Conservation (phyloP, 2,797 vertebrate species). For the Protosalanx chinensis region DNA sequence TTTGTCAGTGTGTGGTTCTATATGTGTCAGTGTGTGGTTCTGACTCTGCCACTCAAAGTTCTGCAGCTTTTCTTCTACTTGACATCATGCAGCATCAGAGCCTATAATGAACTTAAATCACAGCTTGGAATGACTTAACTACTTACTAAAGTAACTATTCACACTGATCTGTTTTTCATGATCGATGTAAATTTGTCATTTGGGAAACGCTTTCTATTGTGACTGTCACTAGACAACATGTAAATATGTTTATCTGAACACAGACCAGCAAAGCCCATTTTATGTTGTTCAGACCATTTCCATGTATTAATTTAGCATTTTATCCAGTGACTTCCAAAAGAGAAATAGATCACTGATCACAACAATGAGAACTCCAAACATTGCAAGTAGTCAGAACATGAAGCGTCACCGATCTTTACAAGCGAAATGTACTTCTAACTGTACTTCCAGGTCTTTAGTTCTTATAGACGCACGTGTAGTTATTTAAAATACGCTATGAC, state of each 20-base stretch:
- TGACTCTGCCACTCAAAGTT: conserved; percentile 50
- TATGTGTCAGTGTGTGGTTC: neutral
- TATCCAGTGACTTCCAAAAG: too few relatives aligned
- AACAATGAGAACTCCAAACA: too few relatives aligned
- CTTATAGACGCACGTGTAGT: conserved; percentile 6
- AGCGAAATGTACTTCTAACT: conserved; percentile 1
- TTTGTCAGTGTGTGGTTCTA: neutral
- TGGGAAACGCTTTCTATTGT: conserved; percentile 12
- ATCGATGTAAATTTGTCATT: neutral
- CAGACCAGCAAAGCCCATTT: neutral
- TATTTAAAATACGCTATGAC: conserved; percentile 13
- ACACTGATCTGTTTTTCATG: conserved; percentile 35
- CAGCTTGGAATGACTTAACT: conserved; percentile 46
- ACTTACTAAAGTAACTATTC: conserved; percentile 44
- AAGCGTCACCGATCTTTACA: neutral
- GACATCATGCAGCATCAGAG: conserved; percentile 59
- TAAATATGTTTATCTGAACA: neutral
- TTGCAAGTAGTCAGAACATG: too few relatives aligned
- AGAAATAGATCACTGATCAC: too few relatives aligned
- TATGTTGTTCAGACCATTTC: too few relatives aligned
- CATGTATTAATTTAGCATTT: too few relatives aligned
- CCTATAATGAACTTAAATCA: conserved; percentile 68
- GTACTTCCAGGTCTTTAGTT: conserved; percentile 18
- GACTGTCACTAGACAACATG: conserved; percentile 3
- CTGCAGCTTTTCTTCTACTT: conserved; percentile 45